Base-by-base conservation (phyloP, 2,888 invertebrate genomes). In the Trypoxylon attenuatum region DNA sequence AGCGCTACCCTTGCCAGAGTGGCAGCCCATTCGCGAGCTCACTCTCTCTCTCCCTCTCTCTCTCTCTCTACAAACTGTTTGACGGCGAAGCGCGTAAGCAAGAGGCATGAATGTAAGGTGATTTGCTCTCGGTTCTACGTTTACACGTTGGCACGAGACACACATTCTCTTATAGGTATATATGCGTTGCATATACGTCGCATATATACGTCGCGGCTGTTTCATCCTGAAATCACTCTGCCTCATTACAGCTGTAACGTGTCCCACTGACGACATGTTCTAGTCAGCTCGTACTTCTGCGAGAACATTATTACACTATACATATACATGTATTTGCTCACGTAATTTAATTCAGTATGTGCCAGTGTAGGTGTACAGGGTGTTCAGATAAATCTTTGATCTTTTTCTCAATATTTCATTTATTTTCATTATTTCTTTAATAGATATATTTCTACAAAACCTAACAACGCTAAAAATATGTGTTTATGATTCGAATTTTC, bases 331-430 rank as follows among this genome's bases (percentile, higher is more conserved):
- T 77, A 78, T 78, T 77, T 77, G 75, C 78, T 71, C 65, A 60
- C 76, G 72, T 77, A 78, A 77, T 77, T 77, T 77, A 76, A 77
- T 77, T 77, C 67, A 54, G 49, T 25, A 59, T n/a, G n/a, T n/a
- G n/a, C n/a, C n/a, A n/a, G n/a, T n/a, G n/a, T n/a, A n/a, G n/a
- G n/a, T n/a, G n/a, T n/a, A n/a, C n/a, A n/a, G n/a, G n/a, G n/a
- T n/a, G n/a, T n/a, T n/a, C n/a, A n/a, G n/a, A n/a, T n/a, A n/a
- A n/a, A n/a, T n/a, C n/a, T n/a, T n/a, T n/a, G n/a, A n/a, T n/a
- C n/a, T n/a, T n/a, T n/a, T n/a, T n/a, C n/a, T n/a, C n/a, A n/a
- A n/a, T n/a, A n/a, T n/a, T n/a, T n/a, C n/a, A n/a, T n/a, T n/a
- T n/a, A n/a, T n/a, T n/a, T n/a, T n/a, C n/a, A n/a, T n/a, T n/a